phyloP scores from a whole-genome alignment of 2,888 invertebrate species.

The Agrenia bidenticulata region DNA sequence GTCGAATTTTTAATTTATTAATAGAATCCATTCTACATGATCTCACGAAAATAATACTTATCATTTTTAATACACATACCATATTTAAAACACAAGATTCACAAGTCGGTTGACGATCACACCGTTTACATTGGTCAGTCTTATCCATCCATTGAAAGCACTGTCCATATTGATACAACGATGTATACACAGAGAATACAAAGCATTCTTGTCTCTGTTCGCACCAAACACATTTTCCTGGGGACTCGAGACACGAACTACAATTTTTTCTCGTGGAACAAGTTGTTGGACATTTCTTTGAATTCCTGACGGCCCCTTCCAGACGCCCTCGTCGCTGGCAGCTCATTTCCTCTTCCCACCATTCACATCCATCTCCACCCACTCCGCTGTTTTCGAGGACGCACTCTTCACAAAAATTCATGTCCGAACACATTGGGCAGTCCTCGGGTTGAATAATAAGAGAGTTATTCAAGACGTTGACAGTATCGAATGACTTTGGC shows the following conservation, averaged over 20 bases:
- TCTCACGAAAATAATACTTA: not conserved
- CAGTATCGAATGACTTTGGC: not conserved
- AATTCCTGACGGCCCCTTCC: slow-evolving; percentile 61
- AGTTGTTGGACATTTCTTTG: slow-evolving; percentile 73
- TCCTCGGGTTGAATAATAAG: slow-evolving; percentile 61
- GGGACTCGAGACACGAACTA: slow-evolving; percentile 78
- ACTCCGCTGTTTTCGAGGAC: slow-evolving; percentile 58
- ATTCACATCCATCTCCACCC: slow-evolving; percentile 73
- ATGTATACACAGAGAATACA: slow-evolving; percentile 92
- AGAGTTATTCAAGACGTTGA: not conserved
- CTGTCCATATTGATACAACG: slow-evolving; percentile 88
- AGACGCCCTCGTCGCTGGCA: slow-evolving; percentile 75
- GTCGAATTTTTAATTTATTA: slow-evolving; percentile 73
- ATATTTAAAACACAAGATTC: slow-evolving; percentile 43
- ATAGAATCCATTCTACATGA: too few relatives aligned
- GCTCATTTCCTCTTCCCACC: slow-evolving; percentile 85
- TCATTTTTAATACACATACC: slow-evolving; percentile 22
- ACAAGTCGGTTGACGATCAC: slow-evolving; percentile 63
- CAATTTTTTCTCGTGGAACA: slow-evolving; percentile 77
- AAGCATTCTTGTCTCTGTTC: slow-evolving; percentile 87
- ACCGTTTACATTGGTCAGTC: slow-evolving; percentile 75
- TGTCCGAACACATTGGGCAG: slow-evolving; percentile 88
- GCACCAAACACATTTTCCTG: slow-evolving; percentile 92
- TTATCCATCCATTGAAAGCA: slow-evolving; percentile 93
- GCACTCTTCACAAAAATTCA: slow-evolving; percentile 84